Evolutionary conservation across 2,888 invertebrate genomes (phyloP), one percentile per base, ranked within the genome.

Genomic region (Trachelus iudaicus): DNA sequence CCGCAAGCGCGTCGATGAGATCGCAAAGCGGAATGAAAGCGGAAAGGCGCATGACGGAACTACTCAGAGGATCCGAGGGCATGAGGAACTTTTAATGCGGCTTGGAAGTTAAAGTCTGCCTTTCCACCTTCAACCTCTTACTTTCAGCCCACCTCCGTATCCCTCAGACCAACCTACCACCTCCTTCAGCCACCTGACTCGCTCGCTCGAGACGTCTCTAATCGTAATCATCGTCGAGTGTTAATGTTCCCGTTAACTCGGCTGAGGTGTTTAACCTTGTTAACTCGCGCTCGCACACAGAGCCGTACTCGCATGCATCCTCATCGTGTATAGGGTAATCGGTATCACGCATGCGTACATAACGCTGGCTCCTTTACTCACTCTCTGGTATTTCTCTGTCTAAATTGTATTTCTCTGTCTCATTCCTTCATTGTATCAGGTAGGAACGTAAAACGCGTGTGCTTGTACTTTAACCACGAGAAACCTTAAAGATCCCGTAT

Each of bases 211-310:
- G 89, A 90, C 88, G 89, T 89, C 89, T 89, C 88, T 90, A 91
- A 91, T 91, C 91, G 89, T 89, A 90, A 91, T 91, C 89, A 90
- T 89, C 90, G 88, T 87, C 83, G 87, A 91, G 91, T 89, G 90
- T 91, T 90, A 91, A 90, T 89, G 89, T 90, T 90, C 89, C 90
- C 90, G 91, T 91, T 91, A 91, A 91, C 90, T 90, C 87, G 87
- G 85, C 88, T 88, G 89, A 91, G 90, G 90, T 91, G 90, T 91
- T 91, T 91, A 91, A 91, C 90, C 91, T 91, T 91, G 91, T 91
- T 91, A 91, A 90, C 88, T 88, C 84, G 79, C 85, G 80, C 83
- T 83, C 80, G 83, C 86, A 75, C 69, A 75, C 73, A 74, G 34
- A 34, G 75, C 37, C 76, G 69, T 34, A 37, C 34, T 33, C 1